Evolutionary conservation across 2,113 vertebrate species (phyloP).

Genomic region (Pelusios castaneus): DNA sequence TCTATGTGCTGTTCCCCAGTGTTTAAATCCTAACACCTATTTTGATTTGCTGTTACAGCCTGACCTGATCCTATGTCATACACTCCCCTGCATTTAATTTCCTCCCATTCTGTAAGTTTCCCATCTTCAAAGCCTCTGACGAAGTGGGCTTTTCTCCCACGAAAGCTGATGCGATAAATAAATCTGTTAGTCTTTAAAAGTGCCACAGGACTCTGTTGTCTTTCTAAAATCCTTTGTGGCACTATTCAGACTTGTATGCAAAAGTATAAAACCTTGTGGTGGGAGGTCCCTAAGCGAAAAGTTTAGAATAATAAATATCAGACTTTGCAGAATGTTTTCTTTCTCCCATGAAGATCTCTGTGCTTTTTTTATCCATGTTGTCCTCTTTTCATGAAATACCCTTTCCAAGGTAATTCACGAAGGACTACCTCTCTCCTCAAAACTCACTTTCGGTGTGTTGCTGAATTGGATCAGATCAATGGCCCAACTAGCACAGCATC

Average conservation of each 20-base stretch:
- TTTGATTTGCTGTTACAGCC: too few relatives aligned
- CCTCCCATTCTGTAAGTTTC: too few relatives aligned
- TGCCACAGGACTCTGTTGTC: too few relatives aligned
- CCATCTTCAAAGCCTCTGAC: too few relatives aligned
- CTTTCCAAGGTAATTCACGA: not conserved
- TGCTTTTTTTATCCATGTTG: not conserved
- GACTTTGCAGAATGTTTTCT: not conserved
- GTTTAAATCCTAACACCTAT: too few relatives aligned
- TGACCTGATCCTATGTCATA: too few relatives aligned
- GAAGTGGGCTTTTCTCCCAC: too few relatives aligned
- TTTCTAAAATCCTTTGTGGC: not conserved
- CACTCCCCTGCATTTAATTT: too few relatives aligned
- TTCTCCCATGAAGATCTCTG: not conserved
- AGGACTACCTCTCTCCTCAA: not conserved
- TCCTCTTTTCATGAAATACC: not conserved
- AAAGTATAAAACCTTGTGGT: not conserved
- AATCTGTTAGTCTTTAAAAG: too few relatives aligned
- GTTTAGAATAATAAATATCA: not conserved
- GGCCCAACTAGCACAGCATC: not conserved
- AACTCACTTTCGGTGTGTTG: not conserved
- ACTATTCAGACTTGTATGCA: not conserved
- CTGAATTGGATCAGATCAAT: not conserved
- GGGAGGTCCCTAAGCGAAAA: not conserved
- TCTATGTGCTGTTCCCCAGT: too few relatives aligned
- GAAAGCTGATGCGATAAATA: too few relatives aligned